phyloP scores from a whole-genome alignment of 2,888 invertebrate genomes.

The Cataglyphis albicans region DNA sequence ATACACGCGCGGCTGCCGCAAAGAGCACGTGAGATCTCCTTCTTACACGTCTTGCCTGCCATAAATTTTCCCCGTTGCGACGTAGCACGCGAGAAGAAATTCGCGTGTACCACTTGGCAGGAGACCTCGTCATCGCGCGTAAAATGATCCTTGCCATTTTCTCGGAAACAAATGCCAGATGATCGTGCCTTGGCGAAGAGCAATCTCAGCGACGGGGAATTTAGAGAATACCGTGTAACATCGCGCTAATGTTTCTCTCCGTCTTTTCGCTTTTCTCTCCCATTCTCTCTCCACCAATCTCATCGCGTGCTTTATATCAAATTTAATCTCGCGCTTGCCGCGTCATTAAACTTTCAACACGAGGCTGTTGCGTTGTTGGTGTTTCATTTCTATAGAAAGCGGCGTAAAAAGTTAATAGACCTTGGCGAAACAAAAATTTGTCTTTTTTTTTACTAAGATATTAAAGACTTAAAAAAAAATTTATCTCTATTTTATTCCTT shows the following conservation, averaged over 20 bases:
- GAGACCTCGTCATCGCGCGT: conserved; percentile 7
- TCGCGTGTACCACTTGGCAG: conserved; percentile 5
- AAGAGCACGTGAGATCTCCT: conserved; percentile 21
- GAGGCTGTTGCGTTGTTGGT: conserved; percentile 5
- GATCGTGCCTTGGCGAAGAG: conserved; percentile 36
- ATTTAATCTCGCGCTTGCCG: conserved; percentile 31
- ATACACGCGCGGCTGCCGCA: neutral
- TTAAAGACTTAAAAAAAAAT: neutral
- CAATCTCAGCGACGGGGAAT: conserved; percentile 50
- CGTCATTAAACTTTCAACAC: conserved; percentile 34
- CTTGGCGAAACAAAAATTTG: conserved; percentile 2
- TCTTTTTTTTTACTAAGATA: neutral
- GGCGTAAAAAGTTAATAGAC: conserved; percentile 30
- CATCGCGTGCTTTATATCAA: conserved; percentile 31
- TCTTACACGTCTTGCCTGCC: conserved; percentile 14
- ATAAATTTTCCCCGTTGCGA: conserved; percentile 42
- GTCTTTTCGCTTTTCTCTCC: neutral
- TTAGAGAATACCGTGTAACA: conserved; percentile 25
- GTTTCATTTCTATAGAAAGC: neutral
- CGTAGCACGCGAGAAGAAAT: conserved; percentile 19
- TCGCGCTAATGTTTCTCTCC: conserved; percentile 3
- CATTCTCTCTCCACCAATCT: neutral
- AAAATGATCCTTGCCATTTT: conserved; percentile 17
- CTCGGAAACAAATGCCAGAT: conserved; percentile 44
- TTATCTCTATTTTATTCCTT: neutral